Conservation (phyloP, 2,113 vertebrate species). For the Equus przewalskii region DNA sequence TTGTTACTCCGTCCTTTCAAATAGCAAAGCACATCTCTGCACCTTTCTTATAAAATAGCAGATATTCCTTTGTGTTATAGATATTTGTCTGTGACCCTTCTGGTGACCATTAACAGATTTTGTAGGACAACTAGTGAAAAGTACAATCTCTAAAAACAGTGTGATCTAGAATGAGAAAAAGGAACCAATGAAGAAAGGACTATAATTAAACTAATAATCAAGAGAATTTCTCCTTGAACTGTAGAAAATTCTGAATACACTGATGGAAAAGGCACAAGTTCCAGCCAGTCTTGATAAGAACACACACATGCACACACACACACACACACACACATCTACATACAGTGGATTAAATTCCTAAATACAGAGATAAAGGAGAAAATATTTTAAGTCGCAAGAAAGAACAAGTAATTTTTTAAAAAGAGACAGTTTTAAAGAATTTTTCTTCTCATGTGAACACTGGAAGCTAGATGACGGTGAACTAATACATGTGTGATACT, state of each 20-base stretch:
- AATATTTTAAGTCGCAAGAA: not conserved
- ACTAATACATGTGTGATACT: not conserved
- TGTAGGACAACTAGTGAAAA: not conserved
- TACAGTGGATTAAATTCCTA: not conserved
- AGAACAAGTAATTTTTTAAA: not conserved
- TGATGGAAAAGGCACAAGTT: not conserved
- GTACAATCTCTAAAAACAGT: not conserved
- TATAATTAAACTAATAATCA: not conserved
- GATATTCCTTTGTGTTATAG: not conserved
- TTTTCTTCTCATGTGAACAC: not conserved
- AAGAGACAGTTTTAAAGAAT: not conserved
- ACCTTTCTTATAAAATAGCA: not conserved
- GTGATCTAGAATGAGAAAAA: not conserved
- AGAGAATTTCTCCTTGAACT: not conserved
- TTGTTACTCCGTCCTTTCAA: not conserved
- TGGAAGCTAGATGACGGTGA: not conserved
- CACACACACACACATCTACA: not conserved
- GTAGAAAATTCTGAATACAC: not conserved
- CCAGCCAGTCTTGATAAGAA: not conserved
- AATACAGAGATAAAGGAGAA: not conserved
- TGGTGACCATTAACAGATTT: not conserved
- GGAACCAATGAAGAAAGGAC: not conserved
- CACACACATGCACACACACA: not conserved
- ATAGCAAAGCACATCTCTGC: not conserved
- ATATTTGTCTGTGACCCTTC: not conserved